Percentiles rank a stretch among this genome's conserved stretches.
phyloP scores from a whole-genome alignment of 2,797 vertebrate species.

The Sparus aurata region DNA sequence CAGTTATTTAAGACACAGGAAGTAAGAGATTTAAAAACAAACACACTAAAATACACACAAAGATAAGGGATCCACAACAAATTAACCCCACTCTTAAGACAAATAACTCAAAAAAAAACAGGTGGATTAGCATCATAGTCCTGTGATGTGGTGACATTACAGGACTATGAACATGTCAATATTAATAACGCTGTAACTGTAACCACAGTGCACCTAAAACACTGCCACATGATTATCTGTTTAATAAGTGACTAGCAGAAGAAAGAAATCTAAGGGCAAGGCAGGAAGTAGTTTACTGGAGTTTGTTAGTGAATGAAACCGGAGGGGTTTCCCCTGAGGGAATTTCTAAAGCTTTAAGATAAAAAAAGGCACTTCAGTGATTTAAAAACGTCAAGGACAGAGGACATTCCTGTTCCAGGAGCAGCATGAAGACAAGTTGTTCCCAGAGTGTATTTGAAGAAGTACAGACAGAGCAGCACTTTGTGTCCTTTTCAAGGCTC shows the following conservation, averaged over 20 bases:
- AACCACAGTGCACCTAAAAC: background rate
- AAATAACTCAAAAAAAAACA: background rate
- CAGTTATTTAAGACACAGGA: background rate
- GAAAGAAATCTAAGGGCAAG: background rate
- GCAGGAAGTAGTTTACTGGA: conserved; percentile 12
- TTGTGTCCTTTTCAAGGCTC: background rate
- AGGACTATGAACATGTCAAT: background rate
- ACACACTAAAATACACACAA: background rate
- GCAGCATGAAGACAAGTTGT: background rate
- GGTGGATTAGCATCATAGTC: background rate
- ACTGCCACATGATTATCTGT: background rate
- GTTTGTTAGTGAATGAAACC: background rate
- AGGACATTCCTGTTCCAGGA: background rate
- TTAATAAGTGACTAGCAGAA: background rate
- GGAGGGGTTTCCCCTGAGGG: conserved; percentile 2
- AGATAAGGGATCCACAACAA: background rate
- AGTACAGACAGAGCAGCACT: background rate
- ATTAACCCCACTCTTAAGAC: too few species aligned
- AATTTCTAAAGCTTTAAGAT: background rate
- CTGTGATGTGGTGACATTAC: too few species aligned
- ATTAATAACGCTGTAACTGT: background rate
- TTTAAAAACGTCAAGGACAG: background rate
- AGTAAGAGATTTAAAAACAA: background rate
- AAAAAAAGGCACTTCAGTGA: background rate
- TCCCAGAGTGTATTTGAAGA: background rate